Conservation (phyloP, 2,888 invertebrate genomes). For the Drosophila melanosoma region DNA sequence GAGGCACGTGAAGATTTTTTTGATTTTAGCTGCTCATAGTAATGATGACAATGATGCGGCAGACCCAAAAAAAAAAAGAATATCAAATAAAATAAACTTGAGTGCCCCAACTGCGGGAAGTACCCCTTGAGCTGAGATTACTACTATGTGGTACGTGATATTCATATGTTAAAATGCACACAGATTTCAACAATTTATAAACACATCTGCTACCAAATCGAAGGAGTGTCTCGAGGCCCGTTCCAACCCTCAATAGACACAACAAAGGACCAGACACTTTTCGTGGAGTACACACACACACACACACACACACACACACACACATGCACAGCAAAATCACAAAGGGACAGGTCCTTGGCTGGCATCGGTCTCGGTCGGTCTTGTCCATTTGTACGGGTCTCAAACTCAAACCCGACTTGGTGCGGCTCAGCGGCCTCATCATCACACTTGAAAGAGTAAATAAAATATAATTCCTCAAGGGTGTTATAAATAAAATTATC, state of each 20-base stretch:
- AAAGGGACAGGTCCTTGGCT: conserved; percentile 42
- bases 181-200: conserved; percentile 78
- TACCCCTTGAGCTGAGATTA: not conserved
- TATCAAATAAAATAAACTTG: not conserved
- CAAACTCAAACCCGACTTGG: conserved; percentile 4
- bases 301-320: conserved; percentile 7
- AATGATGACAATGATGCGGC: conserved; percentile 59
- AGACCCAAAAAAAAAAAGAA: conserved; percentile 26
- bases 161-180: conserved; percentile 76
- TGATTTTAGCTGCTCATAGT: conserved; percentile 25
- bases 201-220: conserved; percentile 77
- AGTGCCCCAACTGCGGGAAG: not conserved
- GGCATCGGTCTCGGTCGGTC: conserved; percentile 22
- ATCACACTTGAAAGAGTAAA: conserved; percentile 81
- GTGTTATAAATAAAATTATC: conserved; percentile 83
- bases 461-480: conserved; percentile 82
- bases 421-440: conserved; percentile 71
- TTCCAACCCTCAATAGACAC: conserved; percentile 64
- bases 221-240: conserved; percentile 64
- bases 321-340: not conserved
- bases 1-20: conserved; percentile 33
- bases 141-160: conserved; percentile 57
- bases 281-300: conserved; percentile 35
- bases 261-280: conserved; percentile 52
- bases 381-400: conserved; percentile 44